Evolutionary conservation across 2,113 vertebrate species (phyloP).

Genomic region (Megaptera novaeangliae): DNA sequence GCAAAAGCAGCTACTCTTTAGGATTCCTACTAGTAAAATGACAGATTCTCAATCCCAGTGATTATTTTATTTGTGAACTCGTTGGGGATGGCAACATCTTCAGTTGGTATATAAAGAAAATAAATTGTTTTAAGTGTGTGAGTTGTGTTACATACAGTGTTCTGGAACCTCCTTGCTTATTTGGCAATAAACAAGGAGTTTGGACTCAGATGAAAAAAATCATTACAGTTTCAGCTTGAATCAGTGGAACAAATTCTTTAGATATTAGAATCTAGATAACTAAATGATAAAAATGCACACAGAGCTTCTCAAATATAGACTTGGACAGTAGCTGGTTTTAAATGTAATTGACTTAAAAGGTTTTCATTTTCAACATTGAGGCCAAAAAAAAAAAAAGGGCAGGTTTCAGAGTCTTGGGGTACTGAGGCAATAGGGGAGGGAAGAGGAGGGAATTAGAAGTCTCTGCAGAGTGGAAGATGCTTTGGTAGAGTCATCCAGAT

Average conservation of each 20-base stretch:
- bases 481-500: background rate
- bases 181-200: background rate
- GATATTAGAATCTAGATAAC: background rate
- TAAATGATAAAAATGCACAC: background rate
- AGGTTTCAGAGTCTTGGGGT: background rate
- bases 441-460: background rate
- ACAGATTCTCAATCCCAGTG: background rate
- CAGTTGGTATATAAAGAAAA: background rate
- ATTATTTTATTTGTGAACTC: conserved; percentile 1
- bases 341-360: background rate
- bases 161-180: background rate
- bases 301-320: background rate
- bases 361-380: background rate
- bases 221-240: background rate
- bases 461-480: background rate
- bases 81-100: background rate
- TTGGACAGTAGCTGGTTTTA: background rate
- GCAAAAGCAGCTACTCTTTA: background rate
- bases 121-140: background rate
- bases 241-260: background rate
- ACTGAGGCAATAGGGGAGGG: background rate
- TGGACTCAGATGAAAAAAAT: background rate
- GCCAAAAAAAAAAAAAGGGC: background rate
- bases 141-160: background rate
- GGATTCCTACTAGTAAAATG: background rate